phyloP scores from a whole-genome alignment of 1,140 invertebrate genomes.

The Formica exsecta region DNA sequence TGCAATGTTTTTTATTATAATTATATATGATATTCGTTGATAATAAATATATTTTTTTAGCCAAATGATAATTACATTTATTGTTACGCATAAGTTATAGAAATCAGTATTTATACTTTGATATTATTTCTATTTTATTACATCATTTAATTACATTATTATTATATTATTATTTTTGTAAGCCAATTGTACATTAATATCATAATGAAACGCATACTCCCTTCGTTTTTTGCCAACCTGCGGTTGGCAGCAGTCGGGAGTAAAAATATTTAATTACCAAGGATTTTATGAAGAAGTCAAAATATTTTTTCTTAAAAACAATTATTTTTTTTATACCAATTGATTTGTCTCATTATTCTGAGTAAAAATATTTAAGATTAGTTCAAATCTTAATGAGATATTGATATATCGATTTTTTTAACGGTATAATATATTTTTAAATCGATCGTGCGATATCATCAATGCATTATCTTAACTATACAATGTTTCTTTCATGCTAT shows the following conservation, averaged over 20 bases:
- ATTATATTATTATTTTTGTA: background rate
- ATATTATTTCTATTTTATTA: conserved; percentile 47
- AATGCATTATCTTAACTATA: background rate
- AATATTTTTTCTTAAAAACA: no score
- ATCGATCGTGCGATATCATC: background rate
- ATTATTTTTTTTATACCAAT: no score
- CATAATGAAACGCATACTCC: background rate
- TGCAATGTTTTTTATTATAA: conserved; percentile 15
- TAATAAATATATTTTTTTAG: background rate
- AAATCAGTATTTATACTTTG: conserved; percentile 42
- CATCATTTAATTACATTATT: conserved; percentile 10
- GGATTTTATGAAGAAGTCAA: no score
- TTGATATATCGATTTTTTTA: conserved; percentile 4
- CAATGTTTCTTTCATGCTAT: conserved; percentile 22
- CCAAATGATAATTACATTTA: conserved; percentile 2
- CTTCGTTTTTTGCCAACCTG: no score
- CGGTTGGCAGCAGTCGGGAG: no score
- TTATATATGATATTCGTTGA: background rate
- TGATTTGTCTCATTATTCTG: no score
- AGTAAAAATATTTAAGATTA: conserved; percentile 18
- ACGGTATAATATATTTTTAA: conserved; percentile 1
- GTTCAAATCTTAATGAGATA: conserved; percentile 16
- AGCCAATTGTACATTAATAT: background rate
- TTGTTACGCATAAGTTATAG: background rate
- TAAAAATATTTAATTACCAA: conserved; percentile 25